Base-by-base conservation (phyloP, 2,888 invertebrate genomes). In the Sphaerophoria rueppellii region DNA sequence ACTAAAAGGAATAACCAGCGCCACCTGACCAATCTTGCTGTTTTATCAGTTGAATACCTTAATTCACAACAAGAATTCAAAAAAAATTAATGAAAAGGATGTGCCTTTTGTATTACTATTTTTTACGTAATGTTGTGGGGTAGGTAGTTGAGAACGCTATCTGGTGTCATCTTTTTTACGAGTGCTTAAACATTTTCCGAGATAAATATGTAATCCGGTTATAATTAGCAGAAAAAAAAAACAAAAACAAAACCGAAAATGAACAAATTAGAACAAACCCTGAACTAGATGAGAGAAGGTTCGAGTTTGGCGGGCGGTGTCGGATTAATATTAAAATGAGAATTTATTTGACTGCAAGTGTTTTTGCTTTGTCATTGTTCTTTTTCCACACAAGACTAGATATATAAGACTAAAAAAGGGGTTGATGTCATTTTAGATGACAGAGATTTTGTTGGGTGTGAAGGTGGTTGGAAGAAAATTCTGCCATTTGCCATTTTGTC, bases 131-230 rank as follows among this genome's bases (percentile, higher is more conserved):
- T 40, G 4, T 4, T 32, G n/a, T 9, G 11, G 46, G 46, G 0
- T 65, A 43, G 54, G 16, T 16, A 34, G 32, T 37, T 37, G 40
- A 24, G 0, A 34, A 6, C 37, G n/a, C 6, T 73, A 77, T 78
- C 63, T 55, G 71, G 48, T 70, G 75, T 67, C 83, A 75, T 75
- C 79, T 75, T 60, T 50, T 65, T 79, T 58, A 43, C 11, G 69
- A 74, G 79, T 57, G 37, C 74, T 75, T 69, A 50, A 69, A 80
- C 60, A 77, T 73, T 77, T 70, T 54, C 63, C 58, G 37, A 88
- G 88, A 89, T 89, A 89, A 89, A 88, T 88, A 89, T 89, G 89
- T 89, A 89, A 89, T 88, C 89, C 89, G 86, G 88, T 88, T 88
- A 89, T 89, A 89, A 89, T 89, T 88, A 89, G 88, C 87, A 88